A percentile compares a stretch with the other conserved stretches of the same genome.
Evolutionary conservation across 2,888 invertebrate genomes (phyloP).

Genomic region (Agrotis puta): DNA sequence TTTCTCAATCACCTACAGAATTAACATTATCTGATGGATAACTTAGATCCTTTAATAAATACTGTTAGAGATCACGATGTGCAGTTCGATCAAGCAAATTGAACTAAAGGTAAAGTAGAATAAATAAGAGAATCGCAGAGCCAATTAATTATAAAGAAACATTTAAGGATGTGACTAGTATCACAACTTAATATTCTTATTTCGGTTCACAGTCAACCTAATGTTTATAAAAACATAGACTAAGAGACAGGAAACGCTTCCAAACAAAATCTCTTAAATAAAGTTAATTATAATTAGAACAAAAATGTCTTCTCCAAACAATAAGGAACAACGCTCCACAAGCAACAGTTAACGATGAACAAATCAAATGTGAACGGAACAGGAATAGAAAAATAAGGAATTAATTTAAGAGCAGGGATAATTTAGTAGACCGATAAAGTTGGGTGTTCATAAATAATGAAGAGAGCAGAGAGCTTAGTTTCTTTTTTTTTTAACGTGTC

Average conservation of each 20-base stretch:
- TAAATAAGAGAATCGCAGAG: neutral
- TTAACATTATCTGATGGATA: neutral
- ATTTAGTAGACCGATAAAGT: conserved; percentile 79
- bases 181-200: neutral
- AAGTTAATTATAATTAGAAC: conserved; percentile 37
- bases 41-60: conserved; percentile 15
- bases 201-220: neutral
- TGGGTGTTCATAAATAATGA: conserved; percentile 83
- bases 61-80: neutral
- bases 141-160: neutral
- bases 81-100: conserved; percentile 26
- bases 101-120: neutral
- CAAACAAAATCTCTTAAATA: conserved; percentile 16
- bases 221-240: neutral
- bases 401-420: conserved; percentile 75
- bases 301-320: conserved; percentile 49
- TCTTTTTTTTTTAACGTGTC: conserved; percentile 80
- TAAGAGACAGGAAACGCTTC: conserved; percentile 18
- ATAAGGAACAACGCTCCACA: conserved; percentile 39
- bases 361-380: conserved; percentile 64
- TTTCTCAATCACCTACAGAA: conserved; percentile 8
- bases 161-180: neutral
- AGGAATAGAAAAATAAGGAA: conserved; percentile 69
- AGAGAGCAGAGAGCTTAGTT: conserved; percentile 75
- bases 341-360: conserved; percentile 58